Conservation (phyloP, 2,797 vertebrate species). For the Saxicola maurus region DNA sequence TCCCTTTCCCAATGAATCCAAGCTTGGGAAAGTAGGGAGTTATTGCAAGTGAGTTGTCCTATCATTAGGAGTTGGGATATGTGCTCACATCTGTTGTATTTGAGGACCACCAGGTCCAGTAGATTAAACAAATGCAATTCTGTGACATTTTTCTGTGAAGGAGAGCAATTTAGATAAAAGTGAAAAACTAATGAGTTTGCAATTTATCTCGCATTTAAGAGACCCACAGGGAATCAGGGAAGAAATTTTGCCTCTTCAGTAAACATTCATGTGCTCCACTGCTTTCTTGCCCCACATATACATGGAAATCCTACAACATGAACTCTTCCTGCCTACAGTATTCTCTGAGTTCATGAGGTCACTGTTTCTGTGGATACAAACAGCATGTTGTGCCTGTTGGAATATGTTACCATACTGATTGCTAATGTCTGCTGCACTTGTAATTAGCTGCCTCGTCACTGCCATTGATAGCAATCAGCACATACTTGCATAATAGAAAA, state of each 20-base stretch:
- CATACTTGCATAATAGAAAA: not conserved
- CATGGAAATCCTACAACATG: not conserved
- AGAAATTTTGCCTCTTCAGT: not conserved
- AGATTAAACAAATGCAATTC: not conserved
- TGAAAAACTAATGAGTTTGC: not conserved
- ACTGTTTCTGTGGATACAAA: not conserved
- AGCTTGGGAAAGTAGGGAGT: not conserved
- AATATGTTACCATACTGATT: rapidly evolving
- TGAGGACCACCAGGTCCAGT: not conserved
- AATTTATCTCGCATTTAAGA: not conserved
- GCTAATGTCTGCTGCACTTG: not conserved
- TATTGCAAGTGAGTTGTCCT: not conserved
- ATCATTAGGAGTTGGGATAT: not conserved
- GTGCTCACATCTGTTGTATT: not conserved
- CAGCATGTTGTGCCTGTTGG: not conserved
- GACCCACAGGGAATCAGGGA: not conserved
- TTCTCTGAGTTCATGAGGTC: not conserved
- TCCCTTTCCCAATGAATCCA: not conserved
- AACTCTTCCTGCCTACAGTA: not conserved
- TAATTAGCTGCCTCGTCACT: not conserved
- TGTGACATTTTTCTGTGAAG: not conserved
- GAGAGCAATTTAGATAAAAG: not conserved
- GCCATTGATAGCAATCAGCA: not conserved
- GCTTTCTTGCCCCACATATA: not conserved
- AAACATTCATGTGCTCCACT: not conserved